A percentile compares a stretch with the other conserved stretches of the same genome.
phyloP scores from a whole-genome alignment of 2,113 vertebrate species.

The Phyllopteryx taeniolatus region DNA sequence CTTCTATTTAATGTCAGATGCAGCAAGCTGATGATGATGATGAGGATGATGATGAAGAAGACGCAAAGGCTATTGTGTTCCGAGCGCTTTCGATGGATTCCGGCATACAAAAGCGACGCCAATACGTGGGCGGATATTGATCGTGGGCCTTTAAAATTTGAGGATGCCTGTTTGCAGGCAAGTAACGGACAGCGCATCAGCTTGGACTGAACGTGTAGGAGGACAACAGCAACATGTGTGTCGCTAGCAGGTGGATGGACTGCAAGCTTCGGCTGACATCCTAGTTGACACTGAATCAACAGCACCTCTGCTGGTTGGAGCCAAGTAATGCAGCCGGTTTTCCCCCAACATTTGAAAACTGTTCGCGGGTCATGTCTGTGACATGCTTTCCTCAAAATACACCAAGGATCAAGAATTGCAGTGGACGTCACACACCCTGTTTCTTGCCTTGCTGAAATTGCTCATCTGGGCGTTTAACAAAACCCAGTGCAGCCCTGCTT shows the following conservation, averaged over 20 bases:
- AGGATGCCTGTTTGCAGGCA: slow-evolving; percentile 48
- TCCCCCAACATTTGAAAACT: not conserved
- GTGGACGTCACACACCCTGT: no score
- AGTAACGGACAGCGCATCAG: slow-evolving; percentile 55
- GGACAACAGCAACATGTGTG: slow-evolving; percentile 33
- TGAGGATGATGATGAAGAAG: no score
- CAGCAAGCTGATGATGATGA: slow-evolving; percentile 22
- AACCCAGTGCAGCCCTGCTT: no score
- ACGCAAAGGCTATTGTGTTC: slow-evolving; percentile 4
- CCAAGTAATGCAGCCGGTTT: not conserved
- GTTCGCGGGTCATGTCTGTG: not conserved
- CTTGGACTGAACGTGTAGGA: slow-evolving; percentile 52
- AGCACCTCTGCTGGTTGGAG: not conserved
- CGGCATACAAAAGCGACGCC: slow-evolving; percentile 20
- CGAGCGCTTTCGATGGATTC: not conserved
- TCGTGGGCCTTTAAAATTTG: slow-evolving; percentile 48
- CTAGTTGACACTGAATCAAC: not conserved
- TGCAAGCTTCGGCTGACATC: not conserved
- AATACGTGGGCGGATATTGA: slow-evolving; percentile 50
- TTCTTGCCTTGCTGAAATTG: no score
- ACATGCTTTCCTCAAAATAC: no score
- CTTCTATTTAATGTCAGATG: slow-evolving; percentile 30
- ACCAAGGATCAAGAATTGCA: no score
- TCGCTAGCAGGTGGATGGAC: not conserved
- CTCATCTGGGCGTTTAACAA: no score